Conservation (phyloP, 2,888 invertebrate genomes). For the Thumatha senex region DNA sequence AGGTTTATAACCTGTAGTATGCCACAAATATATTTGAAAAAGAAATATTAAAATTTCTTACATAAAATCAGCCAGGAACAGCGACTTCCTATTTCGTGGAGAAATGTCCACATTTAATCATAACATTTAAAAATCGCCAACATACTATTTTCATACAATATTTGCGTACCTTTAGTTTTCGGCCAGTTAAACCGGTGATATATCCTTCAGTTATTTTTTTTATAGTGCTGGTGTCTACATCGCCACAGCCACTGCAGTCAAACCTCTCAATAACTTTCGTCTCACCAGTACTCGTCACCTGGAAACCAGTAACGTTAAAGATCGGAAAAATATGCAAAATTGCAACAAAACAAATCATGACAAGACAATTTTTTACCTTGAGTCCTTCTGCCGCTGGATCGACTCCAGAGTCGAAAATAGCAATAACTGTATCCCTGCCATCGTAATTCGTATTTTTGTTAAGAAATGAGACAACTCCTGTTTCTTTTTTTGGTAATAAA, state of each 20-base stretch:
- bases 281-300: conserved; percentile 95
- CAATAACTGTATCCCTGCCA: conserved; percentile 95
- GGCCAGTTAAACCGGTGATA: conserved; percentile 93
- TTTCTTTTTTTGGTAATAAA: conserved; percentile 97
- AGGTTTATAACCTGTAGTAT: too few relatives aligned
- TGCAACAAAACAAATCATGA: conserved; percentile 68
- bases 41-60: too few relatives aligned
- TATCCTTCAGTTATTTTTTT: conserved; percentile 85
- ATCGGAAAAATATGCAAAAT: conserved; percentile 38
- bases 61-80: too few relatives aligned
- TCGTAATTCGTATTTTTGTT: conserved; percentile 95
- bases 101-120: not conserved
- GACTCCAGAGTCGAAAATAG: conserved; percentile 98
- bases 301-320: conserved; percentile 39
- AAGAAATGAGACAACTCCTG: conserved; percentile 93
- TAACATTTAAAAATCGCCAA: not conserved
- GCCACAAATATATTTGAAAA: too few relatives aligned
- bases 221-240: conserved; percentile 92
- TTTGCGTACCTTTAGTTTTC: conserved; percentile 90
- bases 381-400: conserved; percentile 98
- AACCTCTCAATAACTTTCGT: conserved; percentile 97
- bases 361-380: conserved; percentile 87
- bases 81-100: too few relatives aligned
- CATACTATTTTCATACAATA: not conserved
- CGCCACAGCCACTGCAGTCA: conserved; percentile 98